phyloP scores from a whole-genome alignment of 2,888 invertebrate genomes.

The Drosophila anomelani region DNA sequence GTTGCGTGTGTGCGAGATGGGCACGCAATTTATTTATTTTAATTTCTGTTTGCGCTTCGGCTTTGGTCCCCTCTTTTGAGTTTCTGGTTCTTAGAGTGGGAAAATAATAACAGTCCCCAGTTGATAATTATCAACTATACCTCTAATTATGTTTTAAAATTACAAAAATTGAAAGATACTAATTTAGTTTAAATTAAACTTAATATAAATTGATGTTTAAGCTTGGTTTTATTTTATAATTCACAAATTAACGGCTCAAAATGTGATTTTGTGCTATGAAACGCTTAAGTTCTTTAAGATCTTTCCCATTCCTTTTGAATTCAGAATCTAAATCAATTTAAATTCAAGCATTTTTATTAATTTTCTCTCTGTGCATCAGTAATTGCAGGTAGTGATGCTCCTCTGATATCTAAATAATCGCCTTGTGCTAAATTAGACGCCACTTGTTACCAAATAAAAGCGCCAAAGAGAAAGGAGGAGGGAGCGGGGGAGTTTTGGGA shows the following conservation, averaged over 20 bases:
- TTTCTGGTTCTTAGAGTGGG: not conserved
- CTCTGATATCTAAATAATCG: conserved; percentile 71
- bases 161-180: not conserved
- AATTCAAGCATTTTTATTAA: too few relatives aligned
- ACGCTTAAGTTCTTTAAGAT: not conserved
- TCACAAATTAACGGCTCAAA: not conserved
- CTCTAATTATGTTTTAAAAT: not conserved
- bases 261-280: too few relatives aligned
- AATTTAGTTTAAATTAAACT: not conserved
- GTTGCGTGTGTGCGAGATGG: conserved; percentile 11
- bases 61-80: not conserved
- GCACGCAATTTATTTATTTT: conserved; percentile 79
- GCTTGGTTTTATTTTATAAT: not conserved
- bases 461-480: not conserved
- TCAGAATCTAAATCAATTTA: not conserved
- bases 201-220: not conserved
- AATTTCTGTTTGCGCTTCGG: conserved; percentile 62
- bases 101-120: not conserved
- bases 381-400: conserved; percentile 52
- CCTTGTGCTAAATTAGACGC: conserved; percentile 70
- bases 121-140: not conserved
- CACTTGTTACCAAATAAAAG: conserved; percentile 56
- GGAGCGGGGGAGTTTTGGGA: not conserved
- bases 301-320: not conserved
- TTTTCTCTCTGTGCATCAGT: conserved; percentile 20